phyloP scores from a whole-genome alignment of 2,113 vertebrate genomes.

The Dolichallabes microphthalmus region DNA sequence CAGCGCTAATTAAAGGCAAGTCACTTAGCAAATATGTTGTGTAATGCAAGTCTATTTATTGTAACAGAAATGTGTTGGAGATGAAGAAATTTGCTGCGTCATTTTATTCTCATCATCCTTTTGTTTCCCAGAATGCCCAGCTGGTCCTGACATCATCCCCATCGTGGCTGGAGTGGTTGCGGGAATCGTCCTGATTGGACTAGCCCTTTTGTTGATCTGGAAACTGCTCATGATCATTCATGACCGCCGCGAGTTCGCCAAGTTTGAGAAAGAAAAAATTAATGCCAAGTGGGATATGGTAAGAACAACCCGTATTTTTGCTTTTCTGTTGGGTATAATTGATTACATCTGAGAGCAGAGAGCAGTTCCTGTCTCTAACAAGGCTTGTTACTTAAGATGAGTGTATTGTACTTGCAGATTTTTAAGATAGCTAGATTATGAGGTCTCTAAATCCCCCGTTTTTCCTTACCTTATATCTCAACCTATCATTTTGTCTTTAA shows the following conservation, averaged over 20 bases:
- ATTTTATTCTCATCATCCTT: not conserved
- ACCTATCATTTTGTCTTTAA: not conserved
- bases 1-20: not conserved
- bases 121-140: conserved; percentile 82
- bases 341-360: no score
- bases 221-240: conserved; percentile 99
- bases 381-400: not conserved
- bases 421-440: not conserved
- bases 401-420: not conserved
- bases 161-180: conserved; percentile 96
- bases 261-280: conserved; percentile 99
- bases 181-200: conserved; percentile 95
- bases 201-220: conserved; percentile 95
- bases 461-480: not conserved
- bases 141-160: conserved; percentile 93
- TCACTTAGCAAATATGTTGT: not conserved
- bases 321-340: not conserved
- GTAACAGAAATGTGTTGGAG: not conserved
- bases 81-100: not conserved
- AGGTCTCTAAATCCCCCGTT: not conserved
- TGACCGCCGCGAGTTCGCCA: conserved; percentile 96
- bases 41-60: not conserved
- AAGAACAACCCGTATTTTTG: conserved; percentile 61
- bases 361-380: not conserved
- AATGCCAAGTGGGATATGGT: conserved; percentile 99